Conservation (phyloP, 2,113 vertebrate genomes). For the Thamnophis sirtalis region DNA sequence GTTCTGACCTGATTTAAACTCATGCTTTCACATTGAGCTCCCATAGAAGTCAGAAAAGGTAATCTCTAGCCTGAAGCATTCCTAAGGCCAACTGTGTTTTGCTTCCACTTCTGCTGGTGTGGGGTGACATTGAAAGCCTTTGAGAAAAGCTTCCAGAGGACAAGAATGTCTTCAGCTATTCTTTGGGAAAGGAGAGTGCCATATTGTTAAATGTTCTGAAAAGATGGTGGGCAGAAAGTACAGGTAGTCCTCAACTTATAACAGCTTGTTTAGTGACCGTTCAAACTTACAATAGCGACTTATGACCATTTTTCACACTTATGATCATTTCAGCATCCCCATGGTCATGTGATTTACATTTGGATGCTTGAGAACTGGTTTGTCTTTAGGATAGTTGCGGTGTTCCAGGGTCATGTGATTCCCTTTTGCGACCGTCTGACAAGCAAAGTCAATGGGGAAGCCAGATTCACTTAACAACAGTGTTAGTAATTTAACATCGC, state of each 20-base stretch:
- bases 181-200: not conserved
- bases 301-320: not conserved
- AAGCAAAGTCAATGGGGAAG: not conserved
- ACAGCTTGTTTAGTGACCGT: not conserved
- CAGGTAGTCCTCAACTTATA: not conserved
- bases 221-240: not conserved
- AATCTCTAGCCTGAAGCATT: not conserved
- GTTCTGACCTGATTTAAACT: not conserved
- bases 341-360: not conserved
- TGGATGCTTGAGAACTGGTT: not conserved
- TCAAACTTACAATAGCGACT: not conserved
- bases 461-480: not conserved
- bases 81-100: not conserved
- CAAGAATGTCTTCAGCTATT: not conserved
- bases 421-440: not conserved
- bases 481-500: not conserved
- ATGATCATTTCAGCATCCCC: not conserved
- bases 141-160: not conserved
- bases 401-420: not conserved
- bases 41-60: not conserved
- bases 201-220: not conserved
- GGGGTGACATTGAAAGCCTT: not conserved
- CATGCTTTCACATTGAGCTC: not conserved
- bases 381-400: not conserved
- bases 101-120: not conserved